Evolutionary conservation across 2,113 vertebrate genomes (phyloP), one percentile per base, ranked within the genome.

Genomic region (Myotis lucifugus): DNA sequence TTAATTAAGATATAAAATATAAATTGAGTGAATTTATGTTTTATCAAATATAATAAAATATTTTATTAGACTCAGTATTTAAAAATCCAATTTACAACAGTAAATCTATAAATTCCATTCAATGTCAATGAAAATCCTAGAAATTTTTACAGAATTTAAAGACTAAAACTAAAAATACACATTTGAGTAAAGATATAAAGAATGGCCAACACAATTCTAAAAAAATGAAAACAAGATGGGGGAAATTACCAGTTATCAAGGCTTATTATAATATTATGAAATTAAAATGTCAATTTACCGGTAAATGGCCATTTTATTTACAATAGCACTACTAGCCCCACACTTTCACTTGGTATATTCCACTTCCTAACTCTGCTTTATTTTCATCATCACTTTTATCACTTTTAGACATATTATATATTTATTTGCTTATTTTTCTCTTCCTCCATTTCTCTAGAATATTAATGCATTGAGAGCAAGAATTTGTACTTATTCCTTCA

Each of bases 91-190:
- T 76, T 82, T 61, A n/a, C 46, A 42, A 50, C 10, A 95, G 14
- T 77, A 77, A 77, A 84, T 92, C 23, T 52, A 42, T 64, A 84
- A 70, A 46, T 88, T 95, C 2, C 27, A 34, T 77, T 69, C 8
- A 50, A 66, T 32, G 8, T 69, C 32, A 83, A 76, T 83, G 25
- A 91, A 82, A 88, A 67, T 50, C 2, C 1, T 12, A 21, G 12
- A 90, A 69, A n/a, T 50, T 77, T 85, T 95, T 77, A 83, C 1
- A 84, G 8, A 88, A 67, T 87, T 83, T 14, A 85, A 87, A 88
- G 14, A 84, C 6, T 48, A 15, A 64, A 77, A 64, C 19, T 25
- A 29, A 82, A 77, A 91, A 88, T 27, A 27, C 7, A 37, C 8
- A 88, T 0, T 40, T 70, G n/a, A 59, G 8, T 54, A 77, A 84